Conservation (phyloP, 2,113 vertebrate genomes). For the Neogale vison region DNA sequence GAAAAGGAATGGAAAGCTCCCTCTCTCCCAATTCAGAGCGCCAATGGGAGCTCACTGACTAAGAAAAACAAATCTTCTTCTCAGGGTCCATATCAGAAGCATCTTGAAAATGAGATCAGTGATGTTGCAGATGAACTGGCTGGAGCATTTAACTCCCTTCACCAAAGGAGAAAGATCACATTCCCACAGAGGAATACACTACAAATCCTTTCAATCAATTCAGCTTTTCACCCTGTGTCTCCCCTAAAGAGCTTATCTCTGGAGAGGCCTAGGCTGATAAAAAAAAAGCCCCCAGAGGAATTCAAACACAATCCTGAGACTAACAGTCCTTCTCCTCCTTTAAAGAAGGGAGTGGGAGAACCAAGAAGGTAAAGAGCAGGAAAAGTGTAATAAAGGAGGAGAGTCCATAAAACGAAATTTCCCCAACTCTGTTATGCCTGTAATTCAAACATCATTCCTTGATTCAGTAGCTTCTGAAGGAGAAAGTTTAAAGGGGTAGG, state of each 20-base stretch:
- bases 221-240: not conserved
- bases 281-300: not conserved
- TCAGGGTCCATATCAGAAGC: not conserved
- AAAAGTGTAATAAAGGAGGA: not conserved
- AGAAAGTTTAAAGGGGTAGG: not conserved
- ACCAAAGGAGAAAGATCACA: not conserved
- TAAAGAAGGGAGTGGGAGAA: not conserved
- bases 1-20: not conserved
- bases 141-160: not conserved
- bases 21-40: not conserved
- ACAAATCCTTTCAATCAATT: constrained; percentile 10
- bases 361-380: not conserved
- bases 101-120: not conserved
- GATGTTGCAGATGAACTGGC: not conserved
- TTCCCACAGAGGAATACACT: not conserved
- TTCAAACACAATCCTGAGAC: not conserved
- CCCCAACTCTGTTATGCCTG: not conserved
- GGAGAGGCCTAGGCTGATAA: not conserved
- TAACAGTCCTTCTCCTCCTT: not conserved
- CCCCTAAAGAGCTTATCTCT: constrained; percentile 31
- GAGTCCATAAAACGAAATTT: not conserved
- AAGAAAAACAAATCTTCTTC: not conserved
- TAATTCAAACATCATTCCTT: not conserved
- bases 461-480: not conserved
- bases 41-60: not conserved